Conservation (phyloP, 2,113 vertebrate genomes). For the Oncorhynchus mykiss region DNA sequence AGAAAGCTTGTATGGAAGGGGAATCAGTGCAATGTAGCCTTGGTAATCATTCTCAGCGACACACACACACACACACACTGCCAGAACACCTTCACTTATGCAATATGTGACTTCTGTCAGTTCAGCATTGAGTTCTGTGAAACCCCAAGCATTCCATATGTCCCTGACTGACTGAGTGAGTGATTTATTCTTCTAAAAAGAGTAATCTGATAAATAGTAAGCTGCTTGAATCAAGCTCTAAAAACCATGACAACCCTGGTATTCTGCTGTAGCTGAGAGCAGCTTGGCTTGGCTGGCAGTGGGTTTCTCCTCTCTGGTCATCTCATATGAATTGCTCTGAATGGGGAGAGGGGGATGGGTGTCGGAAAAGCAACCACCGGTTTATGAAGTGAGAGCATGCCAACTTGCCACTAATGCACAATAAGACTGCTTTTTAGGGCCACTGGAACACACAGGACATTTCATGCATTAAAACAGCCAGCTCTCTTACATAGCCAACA, state of each 20-base stretch:
- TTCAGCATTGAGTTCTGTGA: constrained; percentile 51
- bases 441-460: constrained; percentile 31
- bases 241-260: constrained; percentile 62
- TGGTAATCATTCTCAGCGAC: constrained; percentile 20
- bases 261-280: constrained; percentile 65
- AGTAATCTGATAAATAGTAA: constrained; percentile 74
- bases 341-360: constrained; percentile 29
- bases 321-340: constrained; percentile 41
- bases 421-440: constrained; percentile 36
- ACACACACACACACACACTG: constrained; percentile 10
- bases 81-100: constrained; percentile 40
- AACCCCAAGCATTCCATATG: constrained; percentile 62
- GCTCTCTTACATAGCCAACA: constrained; percentile 29
- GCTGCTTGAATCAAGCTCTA: constrained; percentile 57
- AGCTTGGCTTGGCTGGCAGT: constrained; percentile 37
- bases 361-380: constrained; percentile 57
- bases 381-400: constrained; percentile 64
- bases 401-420: constrained; percentile 61
- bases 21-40: too few species aligned
- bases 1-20: too few species aligned
- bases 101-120: constrained; percentile 43
- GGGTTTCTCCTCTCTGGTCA: constrained; percentile 31
- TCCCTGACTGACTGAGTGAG: constrained; percentile 54
- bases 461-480: constrained; percentile 29
- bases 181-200: constrained; percentile 67